phyloP scores from a whole-genome alignment of 2,113 vertebrate species.

The Recurvirostra avosetta region DNA sequence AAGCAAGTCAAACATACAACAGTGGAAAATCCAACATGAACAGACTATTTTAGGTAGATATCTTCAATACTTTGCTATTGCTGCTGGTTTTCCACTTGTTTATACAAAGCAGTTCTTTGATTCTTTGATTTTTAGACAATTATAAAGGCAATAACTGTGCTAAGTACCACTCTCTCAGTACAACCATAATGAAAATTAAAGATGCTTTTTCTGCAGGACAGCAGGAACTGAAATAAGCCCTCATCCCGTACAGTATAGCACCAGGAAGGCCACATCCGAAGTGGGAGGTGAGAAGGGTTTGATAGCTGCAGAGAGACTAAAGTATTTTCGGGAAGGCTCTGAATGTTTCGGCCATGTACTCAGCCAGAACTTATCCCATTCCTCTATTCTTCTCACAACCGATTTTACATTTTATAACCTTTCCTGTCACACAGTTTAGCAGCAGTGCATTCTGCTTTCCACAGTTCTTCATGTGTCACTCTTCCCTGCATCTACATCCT shows the following conservation, averaged over 20 bases:
- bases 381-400: not conserved
- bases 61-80: not conserved
- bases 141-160: not conserved
- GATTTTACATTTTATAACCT: not conserved
- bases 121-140: not conserved
- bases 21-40: not conserved
- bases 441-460: not conserved
- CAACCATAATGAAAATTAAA: not conserved
- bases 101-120: not conserved
- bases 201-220: not conserved
- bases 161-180: not conserved
- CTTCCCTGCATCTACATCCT: not conserved
- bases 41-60: not conserved
- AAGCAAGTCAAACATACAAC: not conserved
- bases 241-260: rapidly evolving
- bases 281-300: not conserved
- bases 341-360: not conserved
- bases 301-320: not conserved
- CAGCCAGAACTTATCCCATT: not conserved
- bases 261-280: not conserved
- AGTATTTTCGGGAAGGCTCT: not conserved
- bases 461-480: not conserved
- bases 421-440: not conserved
- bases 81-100: not conserved
- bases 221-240: not conserved